Evolutionary conservation across 2,797 vertebrate genomes (phyloP).

Genomic region (Macropus fuliginosus): DNA sequence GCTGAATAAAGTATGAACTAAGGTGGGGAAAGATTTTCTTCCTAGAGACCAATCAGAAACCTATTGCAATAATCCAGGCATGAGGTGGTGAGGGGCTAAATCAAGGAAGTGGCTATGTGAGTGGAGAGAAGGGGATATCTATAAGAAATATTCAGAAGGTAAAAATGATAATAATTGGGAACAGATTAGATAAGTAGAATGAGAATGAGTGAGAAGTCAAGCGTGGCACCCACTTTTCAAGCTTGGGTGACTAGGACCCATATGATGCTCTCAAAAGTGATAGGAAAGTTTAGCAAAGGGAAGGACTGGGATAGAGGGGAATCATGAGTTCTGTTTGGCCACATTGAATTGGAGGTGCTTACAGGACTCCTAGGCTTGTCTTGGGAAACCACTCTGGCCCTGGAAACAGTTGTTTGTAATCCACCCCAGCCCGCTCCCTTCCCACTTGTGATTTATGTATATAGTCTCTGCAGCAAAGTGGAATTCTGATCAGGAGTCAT

Average conservation of each 20-base stretch:
- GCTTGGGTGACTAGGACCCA: not conserved
- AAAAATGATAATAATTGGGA: not conserved
- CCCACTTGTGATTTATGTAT: too few relatives aligned
- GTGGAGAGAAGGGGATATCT: not conserved
- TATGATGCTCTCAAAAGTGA: not conserved
- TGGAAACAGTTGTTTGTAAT: too few relatives aligned
- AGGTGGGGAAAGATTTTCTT: not conserved
- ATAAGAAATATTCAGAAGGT: not conserved
- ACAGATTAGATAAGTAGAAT: not conserved
- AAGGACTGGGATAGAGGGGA: not conserved
- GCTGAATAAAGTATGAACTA: not conserved
- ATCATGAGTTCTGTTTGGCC: not conserved
- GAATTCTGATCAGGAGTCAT: too few relatives aligned
- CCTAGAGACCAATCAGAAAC: not conserved
- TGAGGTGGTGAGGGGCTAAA: not conserved
- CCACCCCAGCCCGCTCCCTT: too few relatives aligned
- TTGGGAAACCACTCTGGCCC: too few relatives aligned
- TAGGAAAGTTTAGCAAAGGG: not conserved
- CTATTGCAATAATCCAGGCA: not conserved
- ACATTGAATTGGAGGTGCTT: not conserved
- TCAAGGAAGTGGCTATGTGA: not conserved
- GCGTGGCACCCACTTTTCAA: not conserved
- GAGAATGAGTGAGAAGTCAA: not conserved
- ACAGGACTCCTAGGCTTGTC: too few relatives aligned
- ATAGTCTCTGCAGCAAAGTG: too few relatives aligned